These are phyloP conservation scores for Smutsia gigantea DNA, from an alignment of 2,797 vertebrate genomes.

Conservation along the genomic window DNA sequence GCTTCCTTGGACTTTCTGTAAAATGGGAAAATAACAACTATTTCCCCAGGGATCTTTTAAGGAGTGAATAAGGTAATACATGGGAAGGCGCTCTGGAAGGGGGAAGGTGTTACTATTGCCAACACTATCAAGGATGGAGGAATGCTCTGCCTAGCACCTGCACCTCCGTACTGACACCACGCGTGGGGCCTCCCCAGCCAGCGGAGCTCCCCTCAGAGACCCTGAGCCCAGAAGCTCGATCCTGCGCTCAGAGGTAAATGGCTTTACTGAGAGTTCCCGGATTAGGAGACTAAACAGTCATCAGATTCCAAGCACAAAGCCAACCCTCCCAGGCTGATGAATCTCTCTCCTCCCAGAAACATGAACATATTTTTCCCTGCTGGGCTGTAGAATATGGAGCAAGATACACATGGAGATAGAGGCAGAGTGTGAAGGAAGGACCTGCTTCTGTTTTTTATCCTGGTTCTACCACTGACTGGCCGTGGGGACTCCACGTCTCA, in stretches of 20 bases:
- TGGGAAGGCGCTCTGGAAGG: neutral
- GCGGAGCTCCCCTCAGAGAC: neutral
- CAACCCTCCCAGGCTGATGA: neutral
- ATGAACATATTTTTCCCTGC: neutral
- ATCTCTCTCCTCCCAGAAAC: neutral
- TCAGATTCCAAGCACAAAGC: neutral
- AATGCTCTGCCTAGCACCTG: neutral
- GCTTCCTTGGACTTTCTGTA: neutral
- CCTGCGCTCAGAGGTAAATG: neutral
- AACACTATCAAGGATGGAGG: neutral
- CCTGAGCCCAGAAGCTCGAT: neutral
- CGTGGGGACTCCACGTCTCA: neutral
- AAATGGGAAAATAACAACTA: neutral
- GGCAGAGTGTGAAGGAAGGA: neutral
- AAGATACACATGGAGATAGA: neutral
- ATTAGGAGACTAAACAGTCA: neutral
- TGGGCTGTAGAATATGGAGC: neutral
- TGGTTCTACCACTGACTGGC: neutral
- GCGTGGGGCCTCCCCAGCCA: neutral
- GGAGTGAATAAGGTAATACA: neutral
- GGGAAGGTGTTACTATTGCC: neutral
- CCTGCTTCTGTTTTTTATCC: neutral
- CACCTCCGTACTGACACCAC: neutral
- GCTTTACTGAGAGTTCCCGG: neutral
- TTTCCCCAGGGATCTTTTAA: neutral